These are phyloP conservation scores for Spongilla lacustris DNA, from an alignment of 37 sponge, comb jelly and placozoan species.

Conservation along the genomic window DNA sequence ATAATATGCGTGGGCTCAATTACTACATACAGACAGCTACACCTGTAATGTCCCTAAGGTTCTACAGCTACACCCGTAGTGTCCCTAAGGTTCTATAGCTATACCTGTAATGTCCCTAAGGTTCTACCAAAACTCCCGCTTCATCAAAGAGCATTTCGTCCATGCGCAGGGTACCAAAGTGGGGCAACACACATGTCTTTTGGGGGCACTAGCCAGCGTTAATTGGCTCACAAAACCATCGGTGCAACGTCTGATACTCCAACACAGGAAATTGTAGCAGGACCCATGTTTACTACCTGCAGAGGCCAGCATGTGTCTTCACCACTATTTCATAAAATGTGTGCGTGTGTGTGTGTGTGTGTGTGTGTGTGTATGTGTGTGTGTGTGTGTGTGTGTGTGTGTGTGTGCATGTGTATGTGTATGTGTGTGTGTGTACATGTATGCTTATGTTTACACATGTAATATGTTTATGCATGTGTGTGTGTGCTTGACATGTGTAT, in stretches of 20 bases:
- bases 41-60: no score
- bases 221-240: background rate
- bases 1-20: no score
- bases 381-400: background rate
- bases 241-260: background rate
- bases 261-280: background rate
- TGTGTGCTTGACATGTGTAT: no score
- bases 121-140: background rate
- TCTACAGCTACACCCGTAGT: no score
- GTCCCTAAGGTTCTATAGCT: no score
- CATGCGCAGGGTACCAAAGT: background rate
- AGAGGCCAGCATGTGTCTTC: no score
- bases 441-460: background rate
- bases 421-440: background rate
- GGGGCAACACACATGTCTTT: background rate
- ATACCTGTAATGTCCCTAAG: no score
- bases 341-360: background rate
- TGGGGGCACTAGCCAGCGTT: background rate
- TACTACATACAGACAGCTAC: no score
- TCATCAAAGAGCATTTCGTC: background rate
- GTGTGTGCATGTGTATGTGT: background rate
- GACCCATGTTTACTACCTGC: background rate
- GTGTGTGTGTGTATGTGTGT: slow-evolving; percentile 2
- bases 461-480: no score
- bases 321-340: background rate